Conservation (phyloP, 2,888 invertebrate genomes). For the Busseola fusca region DNA sequence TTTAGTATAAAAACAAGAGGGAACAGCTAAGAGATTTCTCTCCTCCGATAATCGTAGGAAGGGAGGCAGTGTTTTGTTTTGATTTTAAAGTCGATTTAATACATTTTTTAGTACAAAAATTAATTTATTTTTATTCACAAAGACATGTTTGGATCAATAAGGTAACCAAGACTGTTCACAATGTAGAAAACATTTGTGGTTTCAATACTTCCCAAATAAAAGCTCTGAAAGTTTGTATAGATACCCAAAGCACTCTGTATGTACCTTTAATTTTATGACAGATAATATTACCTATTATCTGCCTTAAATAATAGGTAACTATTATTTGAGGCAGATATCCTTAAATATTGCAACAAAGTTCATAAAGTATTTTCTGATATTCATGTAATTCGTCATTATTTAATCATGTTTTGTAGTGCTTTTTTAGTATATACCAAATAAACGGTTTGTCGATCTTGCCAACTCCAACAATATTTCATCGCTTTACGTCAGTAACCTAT, state of each 20-base stretch:
- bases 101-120: background rate
- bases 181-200: background rate
- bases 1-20: conserved; percentile 39
- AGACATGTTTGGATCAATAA: background rate
- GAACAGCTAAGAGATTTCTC: conserved; percentile 42
- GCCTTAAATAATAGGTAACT: too few relatives aligned
- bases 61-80: background rate
- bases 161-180: background rate
- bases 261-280: background rate
- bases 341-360: background rate
- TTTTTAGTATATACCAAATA: background rate
- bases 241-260: too few relatives aligned
- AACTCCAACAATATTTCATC: background rate
- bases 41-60: conserved; percentile 5
- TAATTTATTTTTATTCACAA: background rate
- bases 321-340: too few relatives aligned
- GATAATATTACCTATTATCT: background rate
- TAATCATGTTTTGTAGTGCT: background rate
- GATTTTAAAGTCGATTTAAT: background rate
- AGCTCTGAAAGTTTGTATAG: background rate
- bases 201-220: background rate
- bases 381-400: background rate
- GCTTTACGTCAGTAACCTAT: background rate
- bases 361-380: too few relatives aligned
- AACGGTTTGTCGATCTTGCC: background rate